phyloP scores from a whole-genome alignment of 2,113 vertebrate genomes.

The Phylloscopus whistleri region DNA sequence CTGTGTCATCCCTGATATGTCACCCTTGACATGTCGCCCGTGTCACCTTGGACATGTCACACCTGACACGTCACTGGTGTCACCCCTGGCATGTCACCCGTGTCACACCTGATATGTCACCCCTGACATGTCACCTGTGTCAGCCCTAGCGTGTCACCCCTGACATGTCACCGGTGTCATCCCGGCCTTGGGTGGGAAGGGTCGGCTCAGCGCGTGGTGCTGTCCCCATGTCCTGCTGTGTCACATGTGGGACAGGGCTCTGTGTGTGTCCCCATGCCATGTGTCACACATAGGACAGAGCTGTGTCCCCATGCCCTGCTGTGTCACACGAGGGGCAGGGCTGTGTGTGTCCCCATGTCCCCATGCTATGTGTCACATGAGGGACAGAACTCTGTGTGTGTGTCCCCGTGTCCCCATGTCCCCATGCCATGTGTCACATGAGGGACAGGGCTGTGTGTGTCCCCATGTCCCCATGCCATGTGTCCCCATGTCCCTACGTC shows the following conservation, averaged over 20 bases:
- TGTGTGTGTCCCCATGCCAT: neutral
- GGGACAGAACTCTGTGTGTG: neutral
- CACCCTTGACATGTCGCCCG: too few species aligned
- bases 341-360: neutral
- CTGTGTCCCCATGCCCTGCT: too few species aligned
- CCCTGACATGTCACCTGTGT: too few species aligned
- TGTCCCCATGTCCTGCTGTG: neutral
- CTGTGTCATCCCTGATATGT: neutral
- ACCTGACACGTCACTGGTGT: too few species aligned
- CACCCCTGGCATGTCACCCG: accelerated
- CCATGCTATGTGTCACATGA: neutral
- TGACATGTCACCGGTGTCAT: too few species aligned
- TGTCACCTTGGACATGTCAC: too few species aligned
- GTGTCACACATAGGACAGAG: too few species aligned
- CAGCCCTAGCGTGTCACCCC: too few species aligned
- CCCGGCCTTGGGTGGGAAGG: accelerated
- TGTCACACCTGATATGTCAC: too few species aligned
- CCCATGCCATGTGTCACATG: neutral
- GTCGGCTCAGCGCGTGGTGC: accelerated
- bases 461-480: neutral
- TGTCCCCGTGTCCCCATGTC: neutral
- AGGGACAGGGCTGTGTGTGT: neutral
- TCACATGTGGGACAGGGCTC: accelerated
- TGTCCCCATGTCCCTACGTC: neutral
- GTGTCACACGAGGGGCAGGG: accelerated